These are phyloP conservation scores for Heterotilapia buettikoferi DNA, from an alignment of 2,113 vertebrate genomes.

Conservation along the genomic window DNA sequence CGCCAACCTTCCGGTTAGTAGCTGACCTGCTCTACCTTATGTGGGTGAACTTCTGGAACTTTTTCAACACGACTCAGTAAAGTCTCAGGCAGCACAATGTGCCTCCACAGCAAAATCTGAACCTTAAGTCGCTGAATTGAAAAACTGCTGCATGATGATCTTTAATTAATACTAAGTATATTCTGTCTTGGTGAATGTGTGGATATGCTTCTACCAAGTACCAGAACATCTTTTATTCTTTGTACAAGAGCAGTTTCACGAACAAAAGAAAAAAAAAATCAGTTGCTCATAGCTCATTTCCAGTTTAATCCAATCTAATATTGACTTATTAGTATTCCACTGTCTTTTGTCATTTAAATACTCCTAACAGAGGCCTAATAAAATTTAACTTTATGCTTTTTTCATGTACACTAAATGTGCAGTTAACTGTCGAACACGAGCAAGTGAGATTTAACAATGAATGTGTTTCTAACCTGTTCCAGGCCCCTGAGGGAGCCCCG, in stretches of 20 bases:
- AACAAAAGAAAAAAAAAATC: background rate
- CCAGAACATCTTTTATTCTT: background rate
- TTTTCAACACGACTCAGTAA: background rate
- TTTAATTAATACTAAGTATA: background rate
- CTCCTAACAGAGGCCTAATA: background rate
- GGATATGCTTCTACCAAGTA: background rate
- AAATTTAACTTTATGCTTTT: background rate
- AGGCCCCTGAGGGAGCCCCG: conserved; percentile 64
- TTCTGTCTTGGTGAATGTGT: background rate
- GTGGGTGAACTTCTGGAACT: background rate
- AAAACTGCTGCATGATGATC: background rate
- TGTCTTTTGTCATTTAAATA: background rate
- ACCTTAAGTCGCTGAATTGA: background rate
- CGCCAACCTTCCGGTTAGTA: background rate
- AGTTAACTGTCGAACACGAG: background rate
- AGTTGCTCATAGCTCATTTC: background rate
- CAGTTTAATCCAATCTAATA: background rate
- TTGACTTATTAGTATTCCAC: background rate
- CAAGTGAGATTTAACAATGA: background rate
- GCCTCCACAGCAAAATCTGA: background rate
- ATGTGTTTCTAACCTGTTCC: background rate
- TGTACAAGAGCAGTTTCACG: background rate
- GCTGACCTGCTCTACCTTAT: background rate
- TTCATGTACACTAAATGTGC: background rate
- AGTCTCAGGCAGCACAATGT: background rate